Evolutionary conservation across 2,888 invertebrate species (phyloP), one percentile per base, ranked within the genome.

Genomic region (Euzetes globulus): DNA sequence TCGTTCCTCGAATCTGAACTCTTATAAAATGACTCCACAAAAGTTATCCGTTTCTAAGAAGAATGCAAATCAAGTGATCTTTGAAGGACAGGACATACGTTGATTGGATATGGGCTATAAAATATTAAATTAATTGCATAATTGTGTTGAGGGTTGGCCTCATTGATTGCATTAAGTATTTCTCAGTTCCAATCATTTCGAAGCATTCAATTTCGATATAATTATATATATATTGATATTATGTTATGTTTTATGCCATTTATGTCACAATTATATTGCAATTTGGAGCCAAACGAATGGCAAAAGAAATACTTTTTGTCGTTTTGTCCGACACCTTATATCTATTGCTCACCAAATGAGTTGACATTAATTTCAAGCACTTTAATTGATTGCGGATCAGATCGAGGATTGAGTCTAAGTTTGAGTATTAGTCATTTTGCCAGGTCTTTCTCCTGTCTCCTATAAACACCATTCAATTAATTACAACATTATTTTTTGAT

Each of bases 341-440:
- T 55, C 22, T 60, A 22, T 60, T 63, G 63, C 63, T 63, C 63
- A 63, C 63, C 4, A 33, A 63, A 63, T 63, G 63, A 63, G 63
- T 63, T 33, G 37, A 63, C n/a, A 17, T 63, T 63, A 9, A 25
- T 47, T 47, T 17, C n/a, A 9, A 5, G n/a, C n/a, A 17, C 13
- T 47, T 47, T 47, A 55, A 55, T 25, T 25, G 11, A 55, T 55
- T 47, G 17, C 17, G 47, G 47, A 47, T 47, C 27, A 55, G 55
- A 52, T 55, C 19, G 55, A 55, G 25, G 55, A 55, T 25, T 22
- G 17, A 25, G 25, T 25, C 25, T 19, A 52, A n/a, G 9, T 33
- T 33, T 9, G 25, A 55, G 52, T 52, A 19, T 52, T 55, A 55
- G 55, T 55, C 55, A 55, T 55, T 55, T 55, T 22, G 25, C 1